phyloP scores from a whole-genome alignment of 2,888 invertebrate genomes.

The Euzetes globulus region DNA sequence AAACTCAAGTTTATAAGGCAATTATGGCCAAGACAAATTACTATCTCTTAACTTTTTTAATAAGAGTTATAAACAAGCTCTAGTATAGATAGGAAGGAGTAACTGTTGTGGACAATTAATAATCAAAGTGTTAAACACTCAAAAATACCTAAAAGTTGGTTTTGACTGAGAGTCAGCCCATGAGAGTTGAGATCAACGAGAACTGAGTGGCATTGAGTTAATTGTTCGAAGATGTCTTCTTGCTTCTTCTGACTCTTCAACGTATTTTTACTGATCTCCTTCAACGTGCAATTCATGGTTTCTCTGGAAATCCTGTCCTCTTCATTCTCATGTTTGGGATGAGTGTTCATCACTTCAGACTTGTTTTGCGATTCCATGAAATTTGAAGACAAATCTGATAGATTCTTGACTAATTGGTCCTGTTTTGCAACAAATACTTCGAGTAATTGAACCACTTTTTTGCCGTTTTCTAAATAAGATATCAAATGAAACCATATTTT shows the following conservation, averaged over 20 bases:
- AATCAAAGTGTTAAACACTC: not conserved
- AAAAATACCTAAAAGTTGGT: not conserved
- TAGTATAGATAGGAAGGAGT: no score
- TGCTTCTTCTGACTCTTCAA: not conserved
- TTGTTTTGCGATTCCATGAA: not conserved
- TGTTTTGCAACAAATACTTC: not conserved
- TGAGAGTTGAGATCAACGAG: not conserved
- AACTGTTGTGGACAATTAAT: not conserved
- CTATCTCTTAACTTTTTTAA: no score
- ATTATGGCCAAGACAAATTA: no score
- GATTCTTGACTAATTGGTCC: not conserved
- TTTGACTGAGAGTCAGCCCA: not conserved
- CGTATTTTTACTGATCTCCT: not conserved
- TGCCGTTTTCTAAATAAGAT: not conserved
- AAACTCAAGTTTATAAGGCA: no score
- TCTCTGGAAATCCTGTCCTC: not conserved
- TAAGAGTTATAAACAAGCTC: no score
- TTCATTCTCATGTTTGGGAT: constrained; percentile 3
- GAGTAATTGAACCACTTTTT: not conserved
- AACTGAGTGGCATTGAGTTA: not conserved
- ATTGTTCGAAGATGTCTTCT: not conserved
- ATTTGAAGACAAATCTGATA: not conserved
- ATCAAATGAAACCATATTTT: not conserved
- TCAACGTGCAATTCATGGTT: not conserved
- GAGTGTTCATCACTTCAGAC: not conserved